Percentiles rank a stretch among this genome's conserved stretches.
phyloP scores from a whole-genome alignment of 2,113 vertebrate species.

The Origma solitaria region DNA sequence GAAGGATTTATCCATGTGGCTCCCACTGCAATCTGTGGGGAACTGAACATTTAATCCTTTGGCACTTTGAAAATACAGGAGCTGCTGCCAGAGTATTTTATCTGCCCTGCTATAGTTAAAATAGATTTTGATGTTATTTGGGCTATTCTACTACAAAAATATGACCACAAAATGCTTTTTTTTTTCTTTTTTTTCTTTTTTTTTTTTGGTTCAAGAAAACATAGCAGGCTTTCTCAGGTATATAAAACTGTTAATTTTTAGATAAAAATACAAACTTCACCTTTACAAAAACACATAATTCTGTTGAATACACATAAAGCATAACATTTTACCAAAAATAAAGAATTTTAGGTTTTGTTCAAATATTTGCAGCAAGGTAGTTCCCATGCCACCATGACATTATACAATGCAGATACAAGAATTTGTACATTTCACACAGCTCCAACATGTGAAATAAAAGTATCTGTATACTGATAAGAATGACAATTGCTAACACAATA shows the following conservation, averaged over 20 bases:
- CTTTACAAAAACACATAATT: slow-evolving; percentile 86
- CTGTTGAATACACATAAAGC: slow-evolving; percentile 86
- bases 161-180: slow-evolving; percentile 57
- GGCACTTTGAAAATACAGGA: slow-evolving; percentile 47
- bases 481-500: slow-evolving; percentile 75
- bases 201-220: slow-evolving; percentile 72
- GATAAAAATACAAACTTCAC: slow-evolving; percentile 87
- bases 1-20: slow-evolving; percentile 4
- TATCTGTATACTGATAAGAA: slow-evolving; percentile 76
- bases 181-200: neutral
- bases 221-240: slow-evolving; percentile 75
- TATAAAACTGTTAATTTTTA: slow-evolving; percentile 81
- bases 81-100: slow-evolving; percentile 7
- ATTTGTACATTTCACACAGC: slow-evolving; percentile 70
- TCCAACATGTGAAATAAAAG: slow-evolving; percentile 75
- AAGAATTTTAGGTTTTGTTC: slow-evolving; percentile 85
- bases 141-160: slow-evolving; percentile 63
- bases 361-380: slow-evolving; percentile 77
- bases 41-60: slow-evolving; percentile 28
- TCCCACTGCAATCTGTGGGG: slow-evolving; percentile 19
- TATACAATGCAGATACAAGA: slow-evolving; percentile 75
- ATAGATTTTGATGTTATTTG: slow-evolving; percentile 63
- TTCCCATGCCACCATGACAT: slow-evolving; percentile 69
- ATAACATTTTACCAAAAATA: slow-evolving; percentile 95
- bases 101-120: slow-evolving; percentile 62